Evolutionary conservation across 2,113 vertebrate genomes (phyloP).

Genomic region (Natator depressus): DNA sequence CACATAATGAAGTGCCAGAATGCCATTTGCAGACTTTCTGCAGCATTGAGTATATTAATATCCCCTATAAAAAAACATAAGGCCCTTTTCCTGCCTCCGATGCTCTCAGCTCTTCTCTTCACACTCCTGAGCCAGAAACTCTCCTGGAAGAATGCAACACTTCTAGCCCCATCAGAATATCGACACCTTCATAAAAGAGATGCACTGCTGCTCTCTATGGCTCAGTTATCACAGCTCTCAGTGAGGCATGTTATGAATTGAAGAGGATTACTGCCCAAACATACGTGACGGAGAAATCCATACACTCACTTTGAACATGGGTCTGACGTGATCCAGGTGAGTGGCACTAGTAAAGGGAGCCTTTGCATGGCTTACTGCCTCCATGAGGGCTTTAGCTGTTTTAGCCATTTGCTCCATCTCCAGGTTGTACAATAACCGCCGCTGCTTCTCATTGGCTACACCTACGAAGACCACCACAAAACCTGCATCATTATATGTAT

Average conservation of each 20-base stretch:
- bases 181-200: background rate
- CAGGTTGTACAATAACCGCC: slow-evolving; percentile 93
- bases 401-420: slow-evolving; percentile 99
- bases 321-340: slow-evolving; percentile 95
- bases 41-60: background rate
- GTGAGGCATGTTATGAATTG: background rate
- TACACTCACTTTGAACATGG: slow-evolving; percentile 95
- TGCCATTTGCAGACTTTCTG: background rate
- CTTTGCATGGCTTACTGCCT: slow-evolving; percentile 96
- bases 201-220: background rate
- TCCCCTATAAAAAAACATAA: background rate
- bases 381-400: slow-evolving; percentile 98
- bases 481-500: background rate
- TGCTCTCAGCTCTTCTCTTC: background rate
- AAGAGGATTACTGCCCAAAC: background rate
- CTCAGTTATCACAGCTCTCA: background rate
- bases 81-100: background rate
- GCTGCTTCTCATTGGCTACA: slow-evolving; percentile 94
- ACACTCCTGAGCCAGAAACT: background rate
- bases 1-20: background rate
- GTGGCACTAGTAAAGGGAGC: slow-evolving; percentile 96
- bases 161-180: background rate
- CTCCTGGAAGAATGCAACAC: background rate
- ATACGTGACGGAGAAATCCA: background rate
- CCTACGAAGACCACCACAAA: slow-evolving; percentile 69